Evolutionary conservation across 92 coral and sea anemone genomes (phyloP).

Genomic region (Ricordea florida): DNA sequence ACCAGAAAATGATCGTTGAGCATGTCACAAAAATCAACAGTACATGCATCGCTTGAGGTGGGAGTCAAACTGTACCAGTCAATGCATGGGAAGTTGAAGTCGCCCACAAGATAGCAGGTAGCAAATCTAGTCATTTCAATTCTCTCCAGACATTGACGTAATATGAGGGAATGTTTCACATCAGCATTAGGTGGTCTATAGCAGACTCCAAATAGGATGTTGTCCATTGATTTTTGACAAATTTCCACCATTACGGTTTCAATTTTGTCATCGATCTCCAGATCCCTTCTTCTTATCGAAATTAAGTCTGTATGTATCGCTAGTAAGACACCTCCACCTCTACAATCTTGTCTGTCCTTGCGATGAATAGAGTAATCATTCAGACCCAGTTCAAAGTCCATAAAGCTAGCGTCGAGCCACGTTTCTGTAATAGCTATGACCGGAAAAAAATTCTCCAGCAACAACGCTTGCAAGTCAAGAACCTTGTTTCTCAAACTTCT

Average conservation of each 20-base stretch:
- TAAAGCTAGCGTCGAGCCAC: constrained; percentile 25
- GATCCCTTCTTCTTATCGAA: neutral
- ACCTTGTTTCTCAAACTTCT: constrained; percentile 8
- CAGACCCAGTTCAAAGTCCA: constrained; percentile 39
- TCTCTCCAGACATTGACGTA: constrained; percentile 40
- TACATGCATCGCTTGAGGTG: constrained; percentile 3
- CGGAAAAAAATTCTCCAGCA: neutral
- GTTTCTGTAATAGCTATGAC: constrained; percentile 32
- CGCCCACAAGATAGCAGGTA: constrained; percentile 11
- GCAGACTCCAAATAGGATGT: constrained; percentile 24
- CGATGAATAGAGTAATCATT: constrained; percentile 42
- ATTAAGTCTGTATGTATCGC: constrained; percentile 21
- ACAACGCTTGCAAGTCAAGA: neutral
- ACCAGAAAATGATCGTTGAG: constrained; percentile 18
- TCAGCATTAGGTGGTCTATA: constrained; percentile 15
- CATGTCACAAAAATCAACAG: constrained; percentile 11
- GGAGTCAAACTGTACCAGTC: constrained; percentile 33
- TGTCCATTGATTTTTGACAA: constrained; percentile 29
- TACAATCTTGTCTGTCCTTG: constrained; percentile 16
- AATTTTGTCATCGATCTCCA: neutral
- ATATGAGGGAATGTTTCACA: constrained; percentile 6
- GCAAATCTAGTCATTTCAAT: constrained; percentile 31
- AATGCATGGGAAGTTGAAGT: constrained; percentile 17
- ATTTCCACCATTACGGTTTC: constrained; percentile 41
- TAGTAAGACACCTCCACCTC: constrained; percentile 38